Conservation (phyloP, 2,797 vertebrate genomes). For the Anniella stebbinsi region DNA sequence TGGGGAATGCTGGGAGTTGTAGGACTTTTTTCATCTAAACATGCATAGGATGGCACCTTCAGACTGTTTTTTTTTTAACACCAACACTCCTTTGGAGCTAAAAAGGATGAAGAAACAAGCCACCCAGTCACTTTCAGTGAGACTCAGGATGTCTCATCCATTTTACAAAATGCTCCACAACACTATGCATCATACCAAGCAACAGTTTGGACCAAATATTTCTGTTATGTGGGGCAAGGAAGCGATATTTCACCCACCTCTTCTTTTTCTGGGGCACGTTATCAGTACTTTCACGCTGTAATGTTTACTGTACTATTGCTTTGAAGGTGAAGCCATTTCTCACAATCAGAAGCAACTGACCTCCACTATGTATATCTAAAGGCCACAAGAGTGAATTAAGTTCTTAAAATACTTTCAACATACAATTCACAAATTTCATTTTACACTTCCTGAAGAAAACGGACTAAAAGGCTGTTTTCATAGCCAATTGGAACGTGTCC, state of each 20-base stretch:
- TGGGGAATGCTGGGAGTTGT: too few species aligned
- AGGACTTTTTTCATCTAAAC: too few species aligned
- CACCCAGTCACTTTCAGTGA: conserved; percentile 26
- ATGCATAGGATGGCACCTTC: too few species aligned
- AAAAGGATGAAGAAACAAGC: background rate
- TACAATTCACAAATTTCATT: background rate
- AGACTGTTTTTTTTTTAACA: background rate
- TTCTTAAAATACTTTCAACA: background rate
- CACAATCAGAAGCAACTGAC: background rate
- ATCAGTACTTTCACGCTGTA: background rate
- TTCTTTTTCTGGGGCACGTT: background rate
- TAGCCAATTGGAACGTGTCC: background rate
- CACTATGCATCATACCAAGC: background rate
- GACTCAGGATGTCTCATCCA: background rate
- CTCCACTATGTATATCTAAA: background rate
- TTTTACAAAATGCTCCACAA: background rate
- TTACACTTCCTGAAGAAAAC: background rate
- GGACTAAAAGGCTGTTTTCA: background rate
- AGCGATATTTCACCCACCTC: background rate
- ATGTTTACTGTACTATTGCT: background rate
- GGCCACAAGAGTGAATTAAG: background rate
- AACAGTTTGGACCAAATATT: background rate
- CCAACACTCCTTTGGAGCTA: background rate
- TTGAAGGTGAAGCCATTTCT: background rate
- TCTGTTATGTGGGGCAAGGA: background rate